phyloP scores from a whole-genome alignment of 2,113 vertebrate species.

The Saccopteryx bilineata region DNA sequence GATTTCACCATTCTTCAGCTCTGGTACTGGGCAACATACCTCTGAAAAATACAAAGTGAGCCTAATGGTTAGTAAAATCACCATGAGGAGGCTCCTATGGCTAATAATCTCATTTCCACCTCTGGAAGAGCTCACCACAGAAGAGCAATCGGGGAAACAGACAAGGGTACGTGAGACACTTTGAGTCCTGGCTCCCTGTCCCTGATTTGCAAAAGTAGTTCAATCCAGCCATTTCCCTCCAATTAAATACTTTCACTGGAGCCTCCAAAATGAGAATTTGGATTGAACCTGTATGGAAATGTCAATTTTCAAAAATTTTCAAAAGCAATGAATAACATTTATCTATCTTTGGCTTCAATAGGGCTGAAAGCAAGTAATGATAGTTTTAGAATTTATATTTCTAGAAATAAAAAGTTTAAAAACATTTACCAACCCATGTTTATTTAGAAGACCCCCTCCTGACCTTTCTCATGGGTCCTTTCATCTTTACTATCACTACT shows the following conservation, averaged over 20 bases:
- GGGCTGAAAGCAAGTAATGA: background rate
- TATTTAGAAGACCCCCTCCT: background rate
- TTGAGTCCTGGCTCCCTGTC: background rate
- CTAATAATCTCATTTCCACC: background rate
- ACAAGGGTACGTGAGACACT: background rate
- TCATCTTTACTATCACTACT: background rate
- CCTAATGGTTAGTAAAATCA: background rate
- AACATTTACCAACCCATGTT: background rate
- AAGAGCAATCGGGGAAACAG: background rate
- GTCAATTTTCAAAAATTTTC: constrained; percentile 40
- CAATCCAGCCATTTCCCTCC: background rate
- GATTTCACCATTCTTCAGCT: background rate
- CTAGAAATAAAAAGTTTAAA: background rate
- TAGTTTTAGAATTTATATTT: background rate
- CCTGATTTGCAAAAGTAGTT: background rate
- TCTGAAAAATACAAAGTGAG: constrained; percentile 59
- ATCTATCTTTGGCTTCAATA: background rate
- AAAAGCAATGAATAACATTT: background rate
- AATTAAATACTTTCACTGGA: background rate
- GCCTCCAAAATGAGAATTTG: background rate
- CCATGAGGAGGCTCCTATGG: background rate
- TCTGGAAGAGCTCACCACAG: background rate
- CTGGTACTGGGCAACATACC: constrained; percentile 47
- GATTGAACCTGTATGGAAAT: background rate
- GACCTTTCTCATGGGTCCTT: background rate